Evolutionary conservation across 2,888 invertebrate genomes (phyloP).

Genomic region (Neocrepidodera transversa): DNA sequence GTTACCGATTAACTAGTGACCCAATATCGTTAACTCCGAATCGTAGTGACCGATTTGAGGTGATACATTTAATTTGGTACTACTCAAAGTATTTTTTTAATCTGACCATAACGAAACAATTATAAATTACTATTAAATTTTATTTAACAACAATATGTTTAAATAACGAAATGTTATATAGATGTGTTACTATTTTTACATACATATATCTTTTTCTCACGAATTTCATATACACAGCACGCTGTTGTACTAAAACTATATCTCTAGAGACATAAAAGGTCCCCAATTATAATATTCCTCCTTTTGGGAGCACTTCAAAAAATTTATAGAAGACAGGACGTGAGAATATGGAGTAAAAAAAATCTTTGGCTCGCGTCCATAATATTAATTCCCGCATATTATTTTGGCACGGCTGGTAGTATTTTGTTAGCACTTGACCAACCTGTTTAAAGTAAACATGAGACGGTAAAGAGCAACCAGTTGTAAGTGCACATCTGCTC

Average conservation of each 20-base stretch:
- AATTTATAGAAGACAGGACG: conserved; percentile 45
- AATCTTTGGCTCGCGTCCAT: conserved; percentile 22
- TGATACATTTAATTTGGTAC: no score
- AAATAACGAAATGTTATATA: no score
- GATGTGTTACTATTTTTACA: no score
- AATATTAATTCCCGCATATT: conserved; percentile 33
- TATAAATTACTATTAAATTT: no score
- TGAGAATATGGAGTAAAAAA: conserved; percentile 41
- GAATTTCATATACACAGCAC: not conserved
- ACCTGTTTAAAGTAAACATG: conserved; percentile 50
- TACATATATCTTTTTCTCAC: not conserved
- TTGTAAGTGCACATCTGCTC: conserved; percentile 48
- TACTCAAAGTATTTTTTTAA: no score
- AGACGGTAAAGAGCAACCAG: conserved; percentile 37
- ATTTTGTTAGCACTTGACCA: conserved; percentile 44
- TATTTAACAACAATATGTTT: no score
- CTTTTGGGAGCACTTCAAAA: conserved; percentile 43
- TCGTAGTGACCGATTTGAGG: no score
- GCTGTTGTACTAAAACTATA: not conserved
- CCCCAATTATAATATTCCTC: conserved; percentile 40
- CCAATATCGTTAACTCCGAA: no score
- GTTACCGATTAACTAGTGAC: no score
- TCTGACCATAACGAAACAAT: no score
- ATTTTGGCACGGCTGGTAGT: conserved; percentile 26
- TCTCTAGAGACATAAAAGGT: not conserved